Conservation (phyloP, 2,797 vertebrate species). For the Silurus aristotelis region DNA sequence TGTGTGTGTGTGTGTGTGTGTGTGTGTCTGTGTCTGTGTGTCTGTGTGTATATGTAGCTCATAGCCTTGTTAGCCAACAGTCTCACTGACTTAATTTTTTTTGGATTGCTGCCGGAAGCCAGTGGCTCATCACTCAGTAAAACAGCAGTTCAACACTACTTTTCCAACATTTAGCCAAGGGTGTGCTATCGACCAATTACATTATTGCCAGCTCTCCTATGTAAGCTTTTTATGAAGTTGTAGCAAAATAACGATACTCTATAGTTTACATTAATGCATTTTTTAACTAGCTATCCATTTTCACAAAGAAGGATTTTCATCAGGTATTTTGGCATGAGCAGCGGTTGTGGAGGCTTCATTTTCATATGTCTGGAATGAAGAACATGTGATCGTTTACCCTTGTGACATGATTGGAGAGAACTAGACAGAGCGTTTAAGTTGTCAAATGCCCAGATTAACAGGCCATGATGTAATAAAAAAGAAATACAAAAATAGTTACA, state of each 20-base stretch:
- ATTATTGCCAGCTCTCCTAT: background rate
- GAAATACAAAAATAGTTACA: background rate
- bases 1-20: background rate
- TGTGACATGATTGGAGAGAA: background rate
- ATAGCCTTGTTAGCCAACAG: background rate
- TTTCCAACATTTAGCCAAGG: background rate
- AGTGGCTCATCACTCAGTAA: conserved; percentile 21
- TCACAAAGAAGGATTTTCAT: background rate
- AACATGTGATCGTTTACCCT: background rate
- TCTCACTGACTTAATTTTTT: conserved; percentile 3
- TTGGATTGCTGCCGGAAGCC: background rate
- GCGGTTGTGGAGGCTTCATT: background rate
- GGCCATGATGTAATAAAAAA: background rate
- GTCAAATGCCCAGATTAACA: background rate
- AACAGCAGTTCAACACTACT: background rate
- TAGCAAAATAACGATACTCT: background rate
- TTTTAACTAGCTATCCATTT: background rate
- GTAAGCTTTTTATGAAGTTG: background rate
- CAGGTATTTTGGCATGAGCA: background rate
- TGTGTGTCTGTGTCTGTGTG: conserved; percentile 25
- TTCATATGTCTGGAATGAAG: background rate
- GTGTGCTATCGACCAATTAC: background rate
- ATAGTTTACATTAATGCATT: background rate
- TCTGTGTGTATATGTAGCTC: background rate
- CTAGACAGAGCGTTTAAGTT: background rate